Evolutionary conservation across 2,113 vertebrate genomes (phyloP).

Genomic region (Lontra canadensis): DNA sequence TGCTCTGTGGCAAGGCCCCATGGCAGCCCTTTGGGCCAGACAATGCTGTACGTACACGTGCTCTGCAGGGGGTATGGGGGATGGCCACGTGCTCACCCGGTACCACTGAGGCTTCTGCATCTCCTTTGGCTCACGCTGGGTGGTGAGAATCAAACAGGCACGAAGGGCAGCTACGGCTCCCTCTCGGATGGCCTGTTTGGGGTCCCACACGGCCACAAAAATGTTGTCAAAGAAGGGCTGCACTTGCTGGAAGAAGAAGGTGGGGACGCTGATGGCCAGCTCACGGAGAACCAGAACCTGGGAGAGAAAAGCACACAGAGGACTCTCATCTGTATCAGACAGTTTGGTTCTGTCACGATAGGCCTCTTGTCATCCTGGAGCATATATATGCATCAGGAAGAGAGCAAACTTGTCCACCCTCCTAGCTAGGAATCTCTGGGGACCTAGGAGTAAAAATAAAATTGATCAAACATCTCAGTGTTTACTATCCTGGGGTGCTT

Average conservation of each 20-base stretch:
- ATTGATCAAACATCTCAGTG: not conserved
- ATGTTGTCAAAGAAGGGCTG: constrained; percentile 99
- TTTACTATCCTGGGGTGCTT: not conserved
- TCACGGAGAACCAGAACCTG: constrained; percentile 97
- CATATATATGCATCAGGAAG: not conserved
- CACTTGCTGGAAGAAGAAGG: constrained; percentile 99
- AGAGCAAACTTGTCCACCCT: not conserved
- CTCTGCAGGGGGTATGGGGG: not conserved
- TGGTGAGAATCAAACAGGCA: constrained; percentile 97
- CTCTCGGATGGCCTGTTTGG: constrained; percentile 97
- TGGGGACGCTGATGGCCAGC: constrained; percentile 96
- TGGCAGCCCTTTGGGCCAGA: too few species aligned
- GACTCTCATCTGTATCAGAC: not conserved
- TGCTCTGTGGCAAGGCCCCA: not conserved
- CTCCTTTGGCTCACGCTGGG: constrained; percentile 97
- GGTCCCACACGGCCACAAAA: constrained; percentile 98
- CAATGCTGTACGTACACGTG: accelerated
- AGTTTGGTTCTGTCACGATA: not conserved
- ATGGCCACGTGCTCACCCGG: constrained; percentile 87
- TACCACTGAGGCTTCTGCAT: constrained; percentile 99
- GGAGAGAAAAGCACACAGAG: constrained; percentile 17
- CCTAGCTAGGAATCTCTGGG: not conserved
- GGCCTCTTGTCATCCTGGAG: not conserved
- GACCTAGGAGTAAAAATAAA: not conserved
- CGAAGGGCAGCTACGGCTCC: constrained; percentile 97